Conservation (phyloP, 2,888 invertebrate genomes). For the Drosophila greeni region DNA sequence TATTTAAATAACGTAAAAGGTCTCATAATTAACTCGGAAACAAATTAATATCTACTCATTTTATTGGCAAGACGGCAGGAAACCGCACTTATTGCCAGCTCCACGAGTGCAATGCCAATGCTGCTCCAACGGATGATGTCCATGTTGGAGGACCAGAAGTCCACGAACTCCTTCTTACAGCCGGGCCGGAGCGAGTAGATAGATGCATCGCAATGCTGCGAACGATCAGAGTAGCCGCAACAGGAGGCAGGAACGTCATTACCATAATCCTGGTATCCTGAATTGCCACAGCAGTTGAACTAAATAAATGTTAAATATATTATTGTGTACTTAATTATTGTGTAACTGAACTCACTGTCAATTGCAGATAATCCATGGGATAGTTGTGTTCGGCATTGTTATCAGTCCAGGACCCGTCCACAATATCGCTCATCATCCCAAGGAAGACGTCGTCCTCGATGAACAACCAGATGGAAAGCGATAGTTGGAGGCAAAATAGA, state of each 20-base stretch:
- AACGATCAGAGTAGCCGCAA: slow-evolving; percentile 64
- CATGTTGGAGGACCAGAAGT: slow-evolving; percentile 75
- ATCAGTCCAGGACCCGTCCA: slow-evolving; percentile 78
- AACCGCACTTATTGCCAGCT: slow-evolving; percentile 87
- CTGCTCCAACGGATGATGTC: slow-evolving; percentile 83
- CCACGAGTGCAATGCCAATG: slow-evolving; percentile 84
- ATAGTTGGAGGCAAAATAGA: slow-evolving; percentile 86
- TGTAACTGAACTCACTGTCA: slow-evolving; percentile 63
- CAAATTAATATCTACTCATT: slow-evolving; percentile 81
- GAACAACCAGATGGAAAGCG: slow-evolving; percentile 85
- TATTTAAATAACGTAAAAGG: too few relatives aligned
- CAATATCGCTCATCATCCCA: slow-evolving; percentile 80
- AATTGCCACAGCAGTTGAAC: slow-evolving; percentile 75
- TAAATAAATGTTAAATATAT: slow-evolving; percentile 25
- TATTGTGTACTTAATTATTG: background rate
- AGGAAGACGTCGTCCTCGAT: slow-evolving; percentile 81
- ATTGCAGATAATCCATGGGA: slow-evolving; percentile 74
- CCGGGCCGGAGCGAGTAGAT: slow-evolving; percentile 51
- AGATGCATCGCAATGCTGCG: slow-evolving; percentile 44
- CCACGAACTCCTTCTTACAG: slow-evolving; percentile 74
- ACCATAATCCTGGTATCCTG: slow-evolving; percentile 51
- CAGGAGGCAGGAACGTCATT: slow-evolving; percentile 66
- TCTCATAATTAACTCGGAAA: background rate
- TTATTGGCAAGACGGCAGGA: slow-evolving; percentile 91
- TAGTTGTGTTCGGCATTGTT: slow-evolving; percentile 53